Conservation (phyloP, 2,888 invertebrate genomes). For the Lithophane socia region DNA sequence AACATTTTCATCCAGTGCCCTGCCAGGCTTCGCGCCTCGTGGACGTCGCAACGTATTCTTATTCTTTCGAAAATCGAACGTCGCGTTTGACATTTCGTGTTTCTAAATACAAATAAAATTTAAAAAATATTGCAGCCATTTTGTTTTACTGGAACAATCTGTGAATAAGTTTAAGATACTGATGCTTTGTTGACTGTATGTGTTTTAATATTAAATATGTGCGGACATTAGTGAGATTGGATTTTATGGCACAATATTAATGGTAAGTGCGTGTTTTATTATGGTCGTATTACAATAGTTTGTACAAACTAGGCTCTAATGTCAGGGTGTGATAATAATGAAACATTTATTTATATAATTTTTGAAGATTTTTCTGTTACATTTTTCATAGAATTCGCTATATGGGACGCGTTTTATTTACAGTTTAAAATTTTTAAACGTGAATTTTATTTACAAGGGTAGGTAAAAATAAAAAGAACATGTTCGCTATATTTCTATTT, state of each 20-base stretch:
- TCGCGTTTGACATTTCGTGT: slow-evolving; percentile 66
- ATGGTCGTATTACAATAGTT: slow-evolving; percentile 48
- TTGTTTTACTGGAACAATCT: slow-evolving; percentile 26
- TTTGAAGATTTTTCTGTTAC: not conserved
- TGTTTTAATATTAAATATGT: slow-evolving; percentile 39
- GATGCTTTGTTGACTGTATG: slow-evolving; percentile 45
- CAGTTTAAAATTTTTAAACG: not conserved
- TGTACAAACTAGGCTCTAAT: slow-evolving; percentile 22
- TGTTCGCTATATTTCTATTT: not conserved
- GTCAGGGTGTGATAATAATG: slow-evolving; percentile 6
- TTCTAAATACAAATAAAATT: slow-evolving; percentile 27
- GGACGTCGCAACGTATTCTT: slow-evolving; percentile 71
- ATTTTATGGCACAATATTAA: slow-evolving; percentile 69
- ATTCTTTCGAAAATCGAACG: slow-evolving; percentile 74
- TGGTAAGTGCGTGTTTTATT: slow-evolving; percentile 70
- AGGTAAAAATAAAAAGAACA: not conserved
- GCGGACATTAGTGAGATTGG: slow-evolving; percentile 72
- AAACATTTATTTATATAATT: not conserved
- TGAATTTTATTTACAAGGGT: not conserved
- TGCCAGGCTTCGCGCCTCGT: slow-evolving; percentile 75
- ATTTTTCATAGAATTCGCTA: too few species aligned
- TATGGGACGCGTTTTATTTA: too few species aligned
- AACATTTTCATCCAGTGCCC: slow-evolving; percentile 80
- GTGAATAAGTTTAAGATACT: slow-evolving; percentile 39
- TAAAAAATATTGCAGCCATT: slow-evolving; percentile 22